Conservation (phyloP, 2,888 invertebrate species). For the Eristalinus sepulchralis region DNA sequence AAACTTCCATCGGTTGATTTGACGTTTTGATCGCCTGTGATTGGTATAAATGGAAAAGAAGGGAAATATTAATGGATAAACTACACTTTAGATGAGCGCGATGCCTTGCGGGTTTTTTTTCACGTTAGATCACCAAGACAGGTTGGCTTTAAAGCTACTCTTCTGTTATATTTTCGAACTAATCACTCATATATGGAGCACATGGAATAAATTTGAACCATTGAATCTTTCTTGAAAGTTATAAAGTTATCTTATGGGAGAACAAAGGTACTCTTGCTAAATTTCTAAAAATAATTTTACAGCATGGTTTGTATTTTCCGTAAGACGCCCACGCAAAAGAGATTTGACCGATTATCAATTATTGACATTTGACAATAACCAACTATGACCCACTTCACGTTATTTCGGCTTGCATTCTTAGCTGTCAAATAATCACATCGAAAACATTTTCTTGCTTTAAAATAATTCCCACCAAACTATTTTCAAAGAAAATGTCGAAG, state of each 20-base stretch:
- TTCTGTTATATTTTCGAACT: no score
- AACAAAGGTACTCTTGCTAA: no score
- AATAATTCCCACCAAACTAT: neutral
- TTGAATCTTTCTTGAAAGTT: no score
- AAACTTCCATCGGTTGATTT: conserved; percentile 66
- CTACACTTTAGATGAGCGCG: conserved; percentile 19
- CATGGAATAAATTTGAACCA: no score
- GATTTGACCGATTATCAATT: conserved; percentile 1
- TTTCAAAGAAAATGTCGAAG: conserved; percentile 50
- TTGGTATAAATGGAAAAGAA: conserved; percentile 60
- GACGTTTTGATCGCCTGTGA: conserved; percentile 38
- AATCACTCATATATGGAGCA: no score
- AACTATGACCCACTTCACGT: conserved; percentile 15
- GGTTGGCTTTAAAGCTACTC: no score
- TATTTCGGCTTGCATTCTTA: neutral
- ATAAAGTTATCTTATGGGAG: no score
- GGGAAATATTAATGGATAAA: conserved; percentile 2
- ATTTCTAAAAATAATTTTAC: neutral
- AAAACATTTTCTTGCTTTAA: neutral
- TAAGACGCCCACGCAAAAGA: neutral
- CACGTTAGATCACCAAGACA: neutral
- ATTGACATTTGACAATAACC: neutral
- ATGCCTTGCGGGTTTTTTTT: conserved; percentile 1
- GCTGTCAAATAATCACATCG: conserved; percentile 2
- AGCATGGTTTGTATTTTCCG: neutral